Evolutionary conservation across 2,797 vertebrate genomes (phyloP), one percentile per base, ranked within the genome.

Genomic region (Hylomyscus alleni): DNA sequence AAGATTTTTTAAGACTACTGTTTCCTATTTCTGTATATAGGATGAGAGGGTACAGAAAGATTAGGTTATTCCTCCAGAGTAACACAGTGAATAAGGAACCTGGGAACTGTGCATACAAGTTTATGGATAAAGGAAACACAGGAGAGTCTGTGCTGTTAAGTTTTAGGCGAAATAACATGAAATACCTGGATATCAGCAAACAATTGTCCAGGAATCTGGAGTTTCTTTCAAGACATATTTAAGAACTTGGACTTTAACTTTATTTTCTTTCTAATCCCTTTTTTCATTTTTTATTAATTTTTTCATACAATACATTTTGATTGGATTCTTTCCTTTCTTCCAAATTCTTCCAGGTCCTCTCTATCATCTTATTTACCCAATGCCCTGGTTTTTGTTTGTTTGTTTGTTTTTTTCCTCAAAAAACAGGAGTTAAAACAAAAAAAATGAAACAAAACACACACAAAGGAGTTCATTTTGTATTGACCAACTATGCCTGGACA

Each of bases 191-290:
- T 76, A 26, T 24, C 62, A 44, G 40, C 22, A 84, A 80, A n/a
- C 58, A 3, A 6, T 69, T 62, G 77, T 84, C 72, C 56, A 31
- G 40, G 67, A 6, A 78, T 73, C 24, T 93, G 14, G n/a, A 22
- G 56, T 94, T 93, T 92, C 69, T 96, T 95, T 91, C 60, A 58
- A 83, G 44, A 22, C 50, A 15, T 62, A 22, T 78, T 95, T 89
- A 85, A 93, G 40, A 62, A 22, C 69, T 17, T 69, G 31, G 3
- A n/a, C 20, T 86, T 52, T 29, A 47, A 29, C 13, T 76, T 20
- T 50, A 34, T n/a, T 50, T 67, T 77, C 76, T 52, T 77, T 34
- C 44, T 69, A 12, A n/a, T 69, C 24, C 15, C 12, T 24, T 52
- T 60, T 37, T 40, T 22, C 22, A 1, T 3, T 12, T 50, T 67